Percentiles rank a stretch among this genome's conserved stretches.
phyloP scores from a whole-genome alignment of 1,140 invertebrate genomes.

The Bilobella aurantiaca region DNA sequence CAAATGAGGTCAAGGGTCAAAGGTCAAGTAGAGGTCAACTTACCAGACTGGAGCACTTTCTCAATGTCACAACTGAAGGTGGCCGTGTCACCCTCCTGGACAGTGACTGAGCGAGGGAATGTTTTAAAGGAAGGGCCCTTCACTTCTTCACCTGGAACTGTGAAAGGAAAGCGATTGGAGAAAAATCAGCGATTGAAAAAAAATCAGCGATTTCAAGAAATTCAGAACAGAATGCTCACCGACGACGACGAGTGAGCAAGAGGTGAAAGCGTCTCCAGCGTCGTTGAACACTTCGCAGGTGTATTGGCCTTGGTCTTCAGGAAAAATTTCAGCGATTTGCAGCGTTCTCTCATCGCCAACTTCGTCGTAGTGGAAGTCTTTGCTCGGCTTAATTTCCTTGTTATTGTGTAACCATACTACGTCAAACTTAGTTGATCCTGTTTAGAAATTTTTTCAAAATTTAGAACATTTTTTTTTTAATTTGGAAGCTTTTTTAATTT shows the following conservation, averaged over 20 bases:
- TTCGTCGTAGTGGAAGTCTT: conserved; percentile 86
- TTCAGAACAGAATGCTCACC: too few relatives aligned
- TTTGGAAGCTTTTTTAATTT: background rate
- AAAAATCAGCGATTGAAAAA: background rate
- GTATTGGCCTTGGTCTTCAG: conserved; percentile 84
- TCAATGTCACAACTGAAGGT: conserved; percentile 71
- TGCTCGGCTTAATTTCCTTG: conserved; percentile 90
- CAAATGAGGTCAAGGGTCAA: too few relatives aligned
- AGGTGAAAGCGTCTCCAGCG: conserved; percentile 82
- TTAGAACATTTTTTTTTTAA: background rate
- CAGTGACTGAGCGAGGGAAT: conserved; percentile 79
- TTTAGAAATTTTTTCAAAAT: conserved; percentile 12
- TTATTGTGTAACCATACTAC: conserved; percentile 93
- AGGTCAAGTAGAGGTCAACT: too few relatives aligned
- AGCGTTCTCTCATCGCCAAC: conserved; percentile 83
- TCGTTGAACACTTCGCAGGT: conserved; percentile 95
- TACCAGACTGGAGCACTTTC: conserved; percentile 55
- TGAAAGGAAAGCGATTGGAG: conserved; percentile 19
- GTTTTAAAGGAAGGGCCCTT: conserved; percentile 71
- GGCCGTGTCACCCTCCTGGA: conserved; percentile 66
- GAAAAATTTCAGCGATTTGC: conserved; percentile 86
- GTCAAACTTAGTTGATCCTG: conserved; percentile 72
- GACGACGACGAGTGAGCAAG: conserved; percentile 69
- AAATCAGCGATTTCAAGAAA: background rate
- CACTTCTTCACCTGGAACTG: conserved; percentile 74